phyloP scores from a whole-genome alignment of 30 jellyfish, hydroid and myxozoan species.

The Mastigias papua region DNA sequence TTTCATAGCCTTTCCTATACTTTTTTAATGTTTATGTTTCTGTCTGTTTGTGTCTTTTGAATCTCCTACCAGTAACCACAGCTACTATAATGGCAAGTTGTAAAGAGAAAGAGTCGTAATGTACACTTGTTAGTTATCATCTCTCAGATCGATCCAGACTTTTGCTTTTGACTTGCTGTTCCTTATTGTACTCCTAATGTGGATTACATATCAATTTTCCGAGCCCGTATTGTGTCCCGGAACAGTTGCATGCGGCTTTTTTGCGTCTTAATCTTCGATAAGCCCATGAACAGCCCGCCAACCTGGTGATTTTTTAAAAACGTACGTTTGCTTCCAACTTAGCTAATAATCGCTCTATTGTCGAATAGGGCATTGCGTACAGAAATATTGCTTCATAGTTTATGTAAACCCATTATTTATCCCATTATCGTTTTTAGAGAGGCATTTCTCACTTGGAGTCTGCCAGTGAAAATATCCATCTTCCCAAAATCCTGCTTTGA shows the following conservation, averaged over 20 bases:
- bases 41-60: too few relatives aligned
- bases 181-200: background rate
- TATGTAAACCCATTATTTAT: background rate
- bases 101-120: too few relatives aligned
- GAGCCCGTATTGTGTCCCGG: background rate
- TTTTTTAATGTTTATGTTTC: too few relatives aligned
- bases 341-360: background rate
- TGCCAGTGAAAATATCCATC: background rate
- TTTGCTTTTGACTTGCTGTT: background rate
- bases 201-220: background rate
- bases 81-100: too few relatives aligned
- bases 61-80: too few relatives aligned
- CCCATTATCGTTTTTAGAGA: background rate
- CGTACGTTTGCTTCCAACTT: background rate
- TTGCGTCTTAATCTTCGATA: background rate
- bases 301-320: background rate
- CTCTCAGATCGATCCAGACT: slow-evolving; percentile 3
- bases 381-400: background rate
- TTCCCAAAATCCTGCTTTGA: background rate
- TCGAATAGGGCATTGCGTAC: background rate
- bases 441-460: background rate
- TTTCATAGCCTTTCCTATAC: too few relatives aligned
- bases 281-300: slow-evolving; percentile 1
- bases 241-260: slow-evolving; percentile 1
- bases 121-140: background rate